Percentiles rank a stretch among this genome's conserved stretches.
These are phyloP conservation scores for Scaptomyza hsui DNA, from an alignment of 1,140 invertebrate genomes.

Conservation along the genomic window DNA sequence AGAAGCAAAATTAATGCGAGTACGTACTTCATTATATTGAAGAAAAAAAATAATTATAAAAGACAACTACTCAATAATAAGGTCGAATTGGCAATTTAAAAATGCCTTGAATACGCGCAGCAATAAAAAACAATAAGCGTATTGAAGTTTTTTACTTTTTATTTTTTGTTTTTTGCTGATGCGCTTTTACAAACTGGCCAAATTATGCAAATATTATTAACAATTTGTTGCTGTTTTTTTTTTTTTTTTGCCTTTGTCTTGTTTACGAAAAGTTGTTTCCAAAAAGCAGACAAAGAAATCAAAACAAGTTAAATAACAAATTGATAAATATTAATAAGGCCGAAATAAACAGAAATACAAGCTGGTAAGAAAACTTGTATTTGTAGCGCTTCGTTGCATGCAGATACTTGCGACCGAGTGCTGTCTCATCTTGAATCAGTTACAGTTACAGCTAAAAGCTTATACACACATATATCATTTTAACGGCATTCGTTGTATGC, in stretches of 20 bases:
- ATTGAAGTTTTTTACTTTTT: constrained; percentile 3
- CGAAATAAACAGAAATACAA: constrained; percentile 18
- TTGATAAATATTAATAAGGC: constrained; percentile 78
- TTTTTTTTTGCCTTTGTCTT: constrained; percentile 30
- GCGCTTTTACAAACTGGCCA: constrained; percentile 12
- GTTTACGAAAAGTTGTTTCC: constrained; percentile 39
- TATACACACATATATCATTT: constrained; percentile 26
- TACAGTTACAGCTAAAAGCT: constrained; percentile 47
- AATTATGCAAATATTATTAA: constrained; percentile 45
- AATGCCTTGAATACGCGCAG: constrained; percentile 39
- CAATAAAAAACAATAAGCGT: constrained; percentile 11
- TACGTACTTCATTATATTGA: constrained; percentile 18
- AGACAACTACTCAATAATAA: constrained; percentile 60
- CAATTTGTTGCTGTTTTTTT: constrained; percentile 32
- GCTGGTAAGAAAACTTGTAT: constrained; percentile 28
- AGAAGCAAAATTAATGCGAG: constrained; percentile 24
- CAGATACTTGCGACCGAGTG: constrained; percentile 10
- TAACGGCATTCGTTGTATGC: constrained; percentile 63
- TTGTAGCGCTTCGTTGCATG: constrained; percentile 39
- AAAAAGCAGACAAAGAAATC: constrained; percentile 58
- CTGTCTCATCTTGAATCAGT: constrained; percentile 11
- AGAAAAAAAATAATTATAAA: neutral
- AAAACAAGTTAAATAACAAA: constrained; percentile 77
- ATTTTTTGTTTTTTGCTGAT: constrained; percentile 3
- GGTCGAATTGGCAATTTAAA: constrained; percentile 65